A percentile compares a stretch with the other conserved stretches of the same genome.
Evolutionary conservation across 2,888 invertebrate species (phyloP).

Genomic region (Trichacis sp.): DNA sequence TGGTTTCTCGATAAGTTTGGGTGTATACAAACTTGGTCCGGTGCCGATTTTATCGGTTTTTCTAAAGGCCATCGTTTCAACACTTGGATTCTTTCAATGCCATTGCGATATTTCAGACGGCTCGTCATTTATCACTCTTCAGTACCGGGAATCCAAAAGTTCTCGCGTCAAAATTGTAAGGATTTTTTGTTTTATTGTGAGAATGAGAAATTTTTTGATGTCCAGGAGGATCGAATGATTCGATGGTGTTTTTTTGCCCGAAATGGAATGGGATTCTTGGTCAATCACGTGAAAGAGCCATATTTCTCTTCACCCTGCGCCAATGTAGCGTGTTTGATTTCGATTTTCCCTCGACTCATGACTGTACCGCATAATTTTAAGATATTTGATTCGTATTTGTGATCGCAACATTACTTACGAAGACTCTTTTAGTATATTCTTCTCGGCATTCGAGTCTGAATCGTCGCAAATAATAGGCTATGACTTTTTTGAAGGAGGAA

Average conservation of each 20-base stretch:
- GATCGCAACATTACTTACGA: slow-evolving; percentile 38
- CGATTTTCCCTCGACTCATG: slow-evolving; percentile 37
- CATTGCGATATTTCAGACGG: neutral
- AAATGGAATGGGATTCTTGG: slow-evolving; percentile 24
- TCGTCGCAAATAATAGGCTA: too few species aligned
- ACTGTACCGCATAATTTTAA: slow-evolving; percentile 34
- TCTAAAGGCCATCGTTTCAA: neutral
- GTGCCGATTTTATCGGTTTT: neutral
- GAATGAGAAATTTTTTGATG: slow-evolving; percentile 21
- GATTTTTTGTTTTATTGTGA: neutral
- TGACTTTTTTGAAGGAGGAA: neutral
- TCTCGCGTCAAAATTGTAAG: neutral
- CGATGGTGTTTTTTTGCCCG: slow-evolving; percentile 7
- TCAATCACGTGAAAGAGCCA: slow-evolving; percentile 36
- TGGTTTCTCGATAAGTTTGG: neutral
- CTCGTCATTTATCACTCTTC: neutral
- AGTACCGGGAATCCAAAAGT: neutral
- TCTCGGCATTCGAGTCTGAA: neutral
- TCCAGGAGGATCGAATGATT: too few species aligned
- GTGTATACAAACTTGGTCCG: neutral
- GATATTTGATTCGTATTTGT: slow-evolving; percentile 39
- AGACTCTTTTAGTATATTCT: slow-evolving; percentile 20
- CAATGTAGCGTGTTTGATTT: slow-evolving; percentile 21
- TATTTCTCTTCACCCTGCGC: slow-evolving; percentile 31
- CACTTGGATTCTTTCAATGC: neutral